Conservation (phyloP, 2,113 vertebrate species). For the Ictalurus punctatus region DNA sequence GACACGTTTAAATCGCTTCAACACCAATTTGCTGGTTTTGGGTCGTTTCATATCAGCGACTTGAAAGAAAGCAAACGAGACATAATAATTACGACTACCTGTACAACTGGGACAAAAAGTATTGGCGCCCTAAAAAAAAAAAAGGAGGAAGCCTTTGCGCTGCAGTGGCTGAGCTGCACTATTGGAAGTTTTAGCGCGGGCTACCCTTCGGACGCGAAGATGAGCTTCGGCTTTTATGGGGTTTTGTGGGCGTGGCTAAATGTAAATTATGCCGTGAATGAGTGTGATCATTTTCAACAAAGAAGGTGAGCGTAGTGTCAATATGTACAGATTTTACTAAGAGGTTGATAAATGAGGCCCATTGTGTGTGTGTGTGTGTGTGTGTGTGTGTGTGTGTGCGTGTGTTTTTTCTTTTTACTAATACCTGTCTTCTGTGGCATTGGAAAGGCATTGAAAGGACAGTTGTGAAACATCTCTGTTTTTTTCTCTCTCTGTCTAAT, state of each 20-base stretch:
- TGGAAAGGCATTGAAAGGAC: background rate
- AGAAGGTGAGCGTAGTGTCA: background rate
- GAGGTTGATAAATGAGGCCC: conserved; percentile 15
- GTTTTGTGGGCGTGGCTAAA: background rate
- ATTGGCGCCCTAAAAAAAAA: background rate
- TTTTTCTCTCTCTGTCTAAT: conserved; percentile 49
- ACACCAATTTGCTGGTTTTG: too few relatives aligned
- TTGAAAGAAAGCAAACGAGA: background rate
- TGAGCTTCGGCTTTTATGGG: background rate
- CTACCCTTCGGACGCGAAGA: too few relatives aligned
- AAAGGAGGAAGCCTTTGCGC: background rate
- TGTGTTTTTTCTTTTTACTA: background rate
- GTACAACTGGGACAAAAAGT: background rate
- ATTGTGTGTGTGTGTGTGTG: conserved; percentile 18
- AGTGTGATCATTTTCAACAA: background rate
- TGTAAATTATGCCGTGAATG: background rate
- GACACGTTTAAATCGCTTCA: background rate
- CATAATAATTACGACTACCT: background rate
- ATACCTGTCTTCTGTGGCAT: conserved; percentile 20
- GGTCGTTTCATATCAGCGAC: background rate
- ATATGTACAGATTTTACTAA: background rate
- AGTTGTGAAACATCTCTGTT: conserved; percentile 41
- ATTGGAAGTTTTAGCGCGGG: background rate
- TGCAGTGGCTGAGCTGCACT: background rate
- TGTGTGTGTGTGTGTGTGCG: conserved; percentile 4